Conservation (phyloP, 1,140 invertebrate genomes). For the Parasteatoda tepidariorum region DNA sequence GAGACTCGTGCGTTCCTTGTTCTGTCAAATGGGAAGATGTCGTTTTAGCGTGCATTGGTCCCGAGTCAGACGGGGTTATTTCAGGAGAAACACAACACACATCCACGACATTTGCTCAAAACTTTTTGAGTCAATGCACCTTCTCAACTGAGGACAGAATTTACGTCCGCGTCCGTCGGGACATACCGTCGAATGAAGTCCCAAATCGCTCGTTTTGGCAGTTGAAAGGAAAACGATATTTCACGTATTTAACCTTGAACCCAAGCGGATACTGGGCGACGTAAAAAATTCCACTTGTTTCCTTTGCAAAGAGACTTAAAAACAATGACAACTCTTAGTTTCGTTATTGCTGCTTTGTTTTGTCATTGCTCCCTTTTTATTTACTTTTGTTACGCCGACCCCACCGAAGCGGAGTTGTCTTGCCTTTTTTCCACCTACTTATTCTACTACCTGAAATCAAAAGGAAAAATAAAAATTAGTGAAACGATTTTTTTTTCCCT, state of each 20-base stretch:
- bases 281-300: conserved; percentile 21
- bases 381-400: not conserved
- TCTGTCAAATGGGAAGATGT: conserved; percentile 8
- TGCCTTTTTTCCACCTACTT: too few relatives aligned
- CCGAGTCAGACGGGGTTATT: conserved; percentile 19
- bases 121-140: conserved; percentile 25
- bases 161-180: conserved; percentile 13
- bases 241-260: conserved; percentile 50
- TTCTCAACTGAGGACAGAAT: conserved; percentile 4
- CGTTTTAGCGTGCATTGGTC: conserved; percentile 44
- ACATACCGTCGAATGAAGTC: not conserved
- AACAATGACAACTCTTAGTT: conserved; percentile 33
- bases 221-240: conserved; percentile 48
- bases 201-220: conserved; percentile 18
- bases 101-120: not conserved
- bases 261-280: not conserved
- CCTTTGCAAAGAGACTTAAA: conserved; percentile 3
- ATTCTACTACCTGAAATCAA: not conserved
- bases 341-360: conserved; percentile 14
- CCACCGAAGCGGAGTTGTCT: too few relatives aligned
- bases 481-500: not conserved
- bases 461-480: not conserved
- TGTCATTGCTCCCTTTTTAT: not conserved
- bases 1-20: not conserved
- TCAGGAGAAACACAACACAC: not conserved